Evolutionary conservation across 2,113 vertebrate genomes (phyloP), one percentile per base, ranked within the genome.

Genomic region (Stigmatopora nigra): DNA sequence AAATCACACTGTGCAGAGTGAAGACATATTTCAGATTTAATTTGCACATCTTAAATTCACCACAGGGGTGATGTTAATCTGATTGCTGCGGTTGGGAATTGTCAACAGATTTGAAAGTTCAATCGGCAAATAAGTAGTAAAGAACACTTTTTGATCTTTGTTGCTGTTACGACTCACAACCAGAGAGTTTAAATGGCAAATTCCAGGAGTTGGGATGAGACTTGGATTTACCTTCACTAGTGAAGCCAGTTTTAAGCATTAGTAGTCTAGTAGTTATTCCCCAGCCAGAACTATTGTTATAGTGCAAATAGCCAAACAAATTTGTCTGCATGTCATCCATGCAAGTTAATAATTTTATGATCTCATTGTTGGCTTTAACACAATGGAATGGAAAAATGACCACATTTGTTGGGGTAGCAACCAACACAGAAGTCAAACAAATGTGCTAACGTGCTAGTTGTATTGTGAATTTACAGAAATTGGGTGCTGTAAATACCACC

Each of bases 171-270:
- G 81, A 87, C 76, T 84, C 76, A 84, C 41, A 58, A 56, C 69
- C 63, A 63, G 66, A 68, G 46, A 72, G 73, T 82, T 72, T 64
- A 38, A 71, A 66, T 52, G 78, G 79, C 81, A 84, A 89, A 89
- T 88, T 83, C 87, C 68, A 88, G 79, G 70, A 78, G 76, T 62
- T 64, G 10, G 31, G 56, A 17, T 58, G 70, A 20, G 61, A 52
- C 45, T 76, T 82, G 69, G 71, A 74, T 84, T 90, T 85, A 75
- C 77, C 80, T 77, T 85, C 57, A 63, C 57, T 72, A 63, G 49
- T 74, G 79, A 82, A 79, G 19, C 67, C 67, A 74, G 61, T 77
- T 82, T 82, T 84, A 71, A 80, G 25, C 25, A 31, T 31, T 31
- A 82, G 76, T 60, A 60, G 65, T 76, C 47, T 60, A 60, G 65